These are phyloP conservation scores for Lagria hirta DNA, from an alignment of 2,888 invertebrate species.

Conservation along the genomic window DNA sequence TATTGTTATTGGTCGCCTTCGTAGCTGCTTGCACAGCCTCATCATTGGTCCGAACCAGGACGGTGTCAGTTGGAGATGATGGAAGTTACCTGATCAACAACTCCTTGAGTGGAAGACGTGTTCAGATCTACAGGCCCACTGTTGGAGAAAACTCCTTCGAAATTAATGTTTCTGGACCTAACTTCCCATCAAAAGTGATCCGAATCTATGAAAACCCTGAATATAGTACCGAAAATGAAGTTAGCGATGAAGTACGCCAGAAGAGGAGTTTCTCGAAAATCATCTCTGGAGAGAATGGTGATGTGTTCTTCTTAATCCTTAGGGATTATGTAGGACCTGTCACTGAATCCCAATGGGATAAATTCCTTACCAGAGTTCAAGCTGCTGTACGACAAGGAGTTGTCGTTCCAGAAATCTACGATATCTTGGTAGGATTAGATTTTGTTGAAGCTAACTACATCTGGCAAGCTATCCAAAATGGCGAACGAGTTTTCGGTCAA, in stretches of 20 bases:
- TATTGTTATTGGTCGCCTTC: conserved; percentile 27
- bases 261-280: conserved; percentile 14
- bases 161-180: conserved; percentile 31
- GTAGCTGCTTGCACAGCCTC: conserved; percentile 21
- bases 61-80: conserved; percentile 32
- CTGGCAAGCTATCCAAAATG: neutral
- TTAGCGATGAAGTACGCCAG: conserved; percentile 18
- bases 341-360: conserved; percentile 28
- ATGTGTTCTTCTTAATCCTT: conserved; percentile 30
- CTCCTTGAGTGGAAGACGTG: conserved; percentile 27
- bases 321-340: conserved; percentile 32
- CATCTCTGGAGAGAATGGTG: conserved; percentile 12
- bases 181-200: conserved; percentile 30
- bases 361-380: conserved; percentile 30
- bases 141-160: conserved; percentile 31
- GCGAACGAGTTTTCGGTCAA: too few relatives aligned
- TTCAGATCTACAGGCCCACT: conserved; percentile 28
- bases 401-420: conserved; percentile 27
- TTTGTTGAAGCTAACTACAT: neutral
- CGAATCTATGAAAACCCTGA: conserved; percentile 30
- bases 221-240: conserved; percentile 11
- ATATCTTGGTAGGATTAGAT: conserved; percentile 15
- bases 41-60: conserved; percentile 26
- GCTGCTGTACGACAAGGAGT: conserved; percentile 30
- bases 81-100: conserved; percentile 33